phyloP scores from a whole-genome alignment of 1,140 invertebrate genomes.

The Aphaenogaster floridana region DNA sequence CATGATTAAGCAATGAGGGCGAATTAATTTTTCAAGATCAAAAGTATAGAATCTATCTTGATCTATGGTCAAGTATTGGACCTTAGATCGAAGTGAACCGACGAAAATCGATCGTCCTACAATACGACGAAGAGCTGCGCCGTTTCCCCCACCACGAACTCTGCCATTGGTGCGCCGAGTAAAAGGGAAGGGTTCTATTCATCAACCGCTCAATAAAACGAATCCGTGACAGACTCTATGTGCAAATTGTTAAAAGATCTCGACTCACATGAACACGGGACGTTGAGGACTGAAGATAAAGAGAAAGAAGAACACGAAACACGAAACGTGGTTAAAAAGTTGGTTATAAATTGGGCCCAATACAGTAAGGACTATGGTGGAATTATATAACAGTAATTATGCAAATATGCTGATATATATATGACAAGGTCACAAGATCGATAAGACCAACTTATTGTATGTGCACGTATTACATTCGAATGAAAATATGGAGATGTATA shows the following conservation, averaged over 20 bases:
- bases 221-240: background rate
- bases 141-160: background rate
- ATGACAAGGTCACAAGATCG: background rate
- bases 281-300: background rate
- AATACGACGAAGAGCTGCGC: background rate
- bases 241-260: conserved; percentile 12
- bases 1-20: background rate
- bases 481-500: background rate
- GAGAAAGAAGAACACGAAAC: no score
- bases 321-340: background rate
- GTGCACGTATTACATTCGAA: background rate
- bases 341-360: conserved; percentile 1
- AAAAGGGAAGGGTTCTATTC: conserved; percentile 39
- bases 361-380: background rate
- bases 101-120: conserved; percentile 37
- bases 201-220: conserved; percentile 57
- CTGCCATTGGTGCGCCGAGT: conserved; percentile 32
- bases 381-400: background rate
- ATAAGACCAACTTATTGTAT: background rate
- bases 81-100: conserved; percentile 10
- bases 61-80: background rate
- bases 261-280: background rate
- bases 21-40: conserved; percentile 8
- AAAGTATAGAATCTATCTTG: conserved; percentile 21
- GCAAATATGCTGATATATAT: background rate